Base-by-base conservation (phyloP, 2,113 vertebrate genomes). In the Cariama cristata region DNA sequence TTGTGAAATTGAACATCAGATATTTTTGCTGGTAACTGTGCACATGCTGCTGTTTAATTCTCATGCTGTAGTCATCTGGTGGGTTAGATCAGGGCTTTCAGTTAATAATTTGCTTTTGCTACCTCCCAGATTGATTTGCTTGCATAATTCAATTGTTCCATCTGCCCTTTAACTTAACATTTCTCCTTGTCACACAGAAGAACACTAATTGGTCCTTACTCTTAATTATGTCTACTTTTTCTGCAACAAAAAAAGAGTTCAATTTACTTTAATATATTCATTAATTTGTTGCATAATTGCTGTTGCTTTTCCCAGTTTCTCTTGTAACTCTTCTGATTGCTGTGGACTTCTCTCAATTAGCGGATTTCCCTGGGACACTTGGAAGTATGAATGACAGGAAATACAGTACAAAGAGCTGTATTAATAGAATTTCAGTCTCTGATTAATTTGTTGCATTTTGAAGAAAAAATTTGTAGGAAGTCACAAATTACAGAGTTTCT, bases 211-310 rank as follows among this genome's bases (percentile, higher is more conserved):
- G 40, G 6, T 17, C n/a, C 32, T 32, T 77, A 73, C 49, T 95
- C 88, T 95, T 95, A 88, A 91, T 97, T 95, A 86, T 35, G 8
- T 80, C 44, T 64, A 50, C 27, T 76, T 96, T 96, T 90, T 86
- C 55, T 44, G 42, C 60, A 90, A 50, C 73, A 91, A 52, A 93
- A 79, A 79, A 86, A 63, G 0, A 86, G 82, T 85, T 91, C 55
- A 15, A 32, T 88, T 89, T 83, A 72, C 64, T 96, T 75, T 64
- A 74, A 86, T 79, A 86, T 66, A 91, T 38, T 83, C 21, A 96
- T 47, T 75, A 64, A 47, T 80, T 90, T 35, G 14, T 89, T 45
- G 24, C 33, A 40, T 55, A 88, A 74, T 95, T 93, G 32, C 44
- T 66, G 8, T 52, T 68, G 20, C 30, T 88, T 88, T 87, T 45